A percentile compares a stretch with the other conserved stretches of the same genome.
These are phyloP conservation scores for Apis laboriosa DNA, from an alignment of 1,140 invertebrate genomes.

Conservation along the genomic window DNA sequence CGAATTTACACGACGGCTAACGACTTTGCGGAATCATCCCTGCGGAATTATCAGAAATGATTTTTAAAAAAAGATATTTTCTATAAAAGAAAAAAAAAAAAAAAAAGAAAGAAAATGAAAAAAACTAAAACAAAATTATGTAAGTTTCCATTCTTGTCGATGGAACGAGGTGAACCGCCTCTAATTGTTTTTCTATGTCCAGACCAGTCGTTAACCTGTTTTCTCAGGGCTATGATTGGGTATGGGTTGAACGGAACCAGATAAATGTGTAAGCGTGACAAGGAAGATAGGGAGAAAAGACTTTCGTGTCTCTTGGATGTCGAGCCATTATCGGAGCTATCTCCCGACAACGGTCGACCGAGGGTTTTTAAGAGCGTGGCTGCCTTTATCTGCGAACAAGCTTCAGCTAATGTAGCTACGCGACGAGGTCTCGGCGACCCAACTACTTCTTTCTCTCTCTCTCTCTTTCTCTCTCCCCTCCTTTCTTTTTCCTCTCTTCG, in stretches of 20 bases:
- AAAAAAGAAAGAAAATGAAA: too few species aligned
- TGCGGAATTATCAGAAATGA: neutral
- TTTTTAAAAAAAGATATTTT: neutral
- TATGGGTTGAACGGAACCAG: constrained; percentile 41
- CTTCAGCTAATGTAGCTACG: constrained; percentile 73
- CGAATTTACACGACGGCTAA: neutral
- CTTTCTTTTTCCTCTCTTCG: neutral
- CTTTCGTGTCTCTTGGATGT: constrained; percentile 67
- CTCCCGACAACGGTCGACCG: constrained; percentile 66
- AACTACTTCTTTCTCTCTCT: constrained; percentile 14
- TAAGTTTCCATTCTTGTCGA: neutral
- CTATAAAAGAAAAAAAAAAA: neutral
- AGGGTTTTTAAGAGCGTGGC: constrained; percentile 71
- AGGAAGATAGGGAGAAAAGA: constrained; percentile 65
- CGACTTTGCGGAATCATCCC: neutral
- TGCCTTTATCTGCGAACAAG: constrained; percentile 74
- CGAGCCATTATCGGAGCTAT: constrained; percentile 73
- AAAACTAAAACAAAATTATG: neutral
- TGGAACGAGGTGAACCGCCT: constrained; percentile 22
- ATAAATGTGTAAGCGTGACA: constrained; percentile 36
- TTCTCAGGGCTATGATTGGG: constrained; percentile 46
- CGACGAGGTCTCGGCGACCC: constrained; percentile 43
- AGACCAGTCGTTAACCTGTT: constrained; percentile 33
- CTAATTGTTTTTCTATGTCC: constrained; percentile 53
- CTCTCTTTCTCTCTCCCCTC: neutral